These are phyloP conservation scores for Cephalopachus bancanus DNA, from an alignment of 2,797 vertebrate genomes.

Conservation along the genomic window DNA sequence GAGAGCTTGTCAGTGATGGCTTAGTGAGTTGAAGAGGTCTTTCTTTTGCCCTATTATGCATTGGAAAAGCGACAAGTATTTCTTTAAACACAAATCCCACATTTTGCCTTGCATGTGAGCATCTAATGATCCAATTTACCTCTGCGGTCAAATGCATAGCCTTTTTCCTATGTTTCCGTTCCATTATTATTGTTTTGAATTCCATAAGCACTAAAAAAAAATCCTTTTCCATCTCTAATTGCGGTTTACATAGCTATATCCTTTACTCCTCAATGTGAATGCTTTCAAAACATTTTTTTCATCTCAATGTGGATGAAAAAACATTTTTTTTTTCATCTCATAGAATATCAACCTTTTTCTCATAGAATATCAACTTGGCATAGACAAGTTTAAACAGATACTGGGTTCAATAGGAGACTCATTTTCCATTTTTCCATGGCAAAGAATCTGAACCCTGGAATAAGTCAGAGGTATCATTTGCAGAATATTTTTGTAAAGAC, in stretches of 20 bases:
- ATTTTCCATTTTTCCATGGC: conserved; percentile 81
- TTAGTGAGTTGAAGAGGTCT: background rate
- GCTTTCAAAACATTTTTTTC: background rate
- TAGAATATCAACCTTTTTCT: conserved; percentile 50
- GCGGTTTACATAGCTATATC: conserved; percentile 71
- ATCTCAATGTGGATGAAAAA: background rate
- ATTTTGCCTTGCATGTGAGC: conserved; percentile 56
- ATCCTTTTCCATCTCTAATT: conserved; percentile 64
- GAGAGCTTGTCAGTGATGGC: too few species aligned
- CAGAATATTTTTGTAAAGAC: conserved; percentile 70
- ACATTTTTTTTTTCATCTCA: background rate
- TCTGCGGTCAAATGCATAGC: conserved; percentile 62
- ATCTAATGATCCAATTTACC: conserved; percentile 63
- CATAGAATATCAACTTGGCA: too few species aligned
- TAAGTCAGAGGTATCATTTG: conserved; percentile 74
- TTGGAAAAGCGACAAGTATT: background rate
- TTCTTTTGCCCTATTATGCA: background rate
- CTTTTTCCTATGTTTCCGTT: conserved; percentile 68
- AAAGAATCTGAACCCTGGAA: conserved; percentile 72
- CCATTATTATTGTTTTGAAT: conserved; percentile 79
- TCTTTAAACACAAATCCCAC: background rate
- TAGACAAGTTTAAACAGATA: conserved; percentile 84
- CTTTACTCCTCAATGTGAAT: background rate
- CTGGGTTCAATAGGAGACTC: conserved; percentile 39
- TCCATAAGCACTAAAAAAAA: conserved; percentile 75